Conservation (phyloP, 2,888 invertebrate genomes). For the Stomorhina lunata region DNA sequence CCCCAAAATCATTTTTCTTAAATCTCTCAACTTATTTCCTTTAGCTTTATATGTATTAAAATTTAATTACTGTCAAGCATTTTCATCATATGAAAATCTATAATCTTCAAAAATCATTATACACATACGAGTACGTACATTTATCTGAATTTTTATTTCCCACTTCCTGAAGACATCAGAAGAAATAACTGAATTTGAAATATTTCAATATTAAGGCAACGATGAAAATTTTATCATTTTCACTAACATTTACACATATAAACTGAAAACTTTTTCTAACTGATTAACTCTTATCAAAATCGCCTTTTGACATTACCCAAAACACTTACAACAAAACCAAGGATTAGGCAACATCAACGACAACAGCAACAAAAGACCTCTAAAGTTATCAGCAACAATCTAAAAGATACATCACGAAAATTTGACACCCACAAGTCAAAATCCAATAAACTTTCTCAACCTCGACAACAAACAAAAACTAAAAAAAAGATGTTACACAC, state of each 20-base stretch:
- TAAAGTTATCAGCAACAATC: not conserved
- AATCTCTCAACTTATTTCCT: too few relatives aligned
- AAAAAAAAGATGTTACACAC: constrained; percentile 37
- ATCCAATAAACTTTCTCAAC: constrained; percentile 46
- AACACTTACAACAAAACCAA: not conserved
- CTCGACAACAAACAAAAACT: constrained; percentile 23
- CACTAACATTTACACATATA: not conserved
- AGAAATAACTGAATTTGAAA: not conserved
- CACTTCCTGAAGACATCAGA: constrained; percentile 13
- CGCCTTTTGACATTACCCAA: constrained; percentile 55
- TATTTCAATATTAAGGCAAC: not conserved
- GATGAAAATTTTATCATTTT: too few relatives aligned
- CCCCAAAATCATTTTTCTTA: too few relatives aligned
- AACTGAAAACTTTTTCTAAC: constrained; percentile 7
- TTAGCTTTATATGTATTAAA: too few relatives aligned
- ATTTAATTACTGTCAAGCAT: too few relatives aligned
- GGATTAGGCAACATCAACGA: not conserved
- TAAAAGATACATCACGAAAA: not conserved
- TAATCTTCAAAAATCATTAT: not conserved
- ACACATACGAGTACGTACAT: too few relatives aligned
- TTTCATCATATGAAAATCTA: not conserved
- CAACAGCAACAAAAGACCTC: constrained; percentile 1
- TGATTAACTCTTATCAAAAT: constrained; percentile 54
- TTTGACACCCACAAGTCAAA: constrained; percentile 61
- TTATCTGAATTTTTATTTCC: not conserved